Base-by-base conservation (phyloP, 2,797 vertebrate genomes). In the Phrynocephalus guinanensis region DNA sequence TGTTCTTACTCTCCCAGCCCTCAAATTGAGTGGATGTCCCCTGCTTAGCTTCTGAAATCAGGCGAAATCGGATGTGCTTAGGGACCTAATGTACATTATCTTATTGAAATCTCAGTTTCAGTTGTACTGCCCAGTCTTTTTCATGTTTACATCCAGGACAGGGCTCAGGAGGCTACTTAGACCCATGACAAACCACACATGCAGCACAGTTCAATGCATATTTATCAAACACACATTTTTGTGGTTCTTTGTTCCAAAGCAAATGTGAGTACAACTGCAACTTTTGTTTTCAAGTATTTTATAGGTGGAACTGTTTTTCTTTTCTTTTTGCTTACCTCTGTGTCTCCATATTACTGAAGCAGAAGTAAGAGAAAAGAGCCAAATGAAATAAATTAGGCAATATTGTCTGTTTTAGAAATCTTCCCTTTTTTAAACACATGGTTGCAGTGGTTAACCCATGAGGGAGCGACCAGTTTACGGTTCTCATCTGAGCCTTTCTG, bases 321-420 rank as follows among this genome's bases (percentile, higher is more conserved):
- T 87, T 20, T 56, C 52, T 56, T 85, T 82, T 85, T 73, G 80
- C 91, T 96, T 96, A 97, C 96, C 96, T 95, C 94, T 94, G 71
- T 93, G 88, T 93, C 95, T 96, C 96, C 94, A 97, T 92, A 96
- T 95, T 92, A 97, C 95, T 96, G 95, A 87, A 95, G 95, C 71
- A 89, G 94, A 94, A 38, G 91, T 5, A 90, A 75, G 52, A 91
- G 60, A 86, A 95, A 87, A 91, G 24, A 93, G 79, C 68, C 86
- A 91, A 84, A 91, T 71, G 87, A 60, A 8, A 95, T 26, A 83
- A 91, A 91, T 94, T 86, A 28, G 83, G 3, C 60, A 85, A 82
- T 86, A 85, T 79, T 83, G 73, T 77, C 52, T 8, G 48, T 28
- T 89, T 30, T 66, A 72, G 5, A 66, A 79, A 33, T 5, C 18